Percentiles rank a stretch among this genome's conserved stretches.
Conservation (phyloP, 2,888 invertebrate species). For the Drosophila dives region DNA sequence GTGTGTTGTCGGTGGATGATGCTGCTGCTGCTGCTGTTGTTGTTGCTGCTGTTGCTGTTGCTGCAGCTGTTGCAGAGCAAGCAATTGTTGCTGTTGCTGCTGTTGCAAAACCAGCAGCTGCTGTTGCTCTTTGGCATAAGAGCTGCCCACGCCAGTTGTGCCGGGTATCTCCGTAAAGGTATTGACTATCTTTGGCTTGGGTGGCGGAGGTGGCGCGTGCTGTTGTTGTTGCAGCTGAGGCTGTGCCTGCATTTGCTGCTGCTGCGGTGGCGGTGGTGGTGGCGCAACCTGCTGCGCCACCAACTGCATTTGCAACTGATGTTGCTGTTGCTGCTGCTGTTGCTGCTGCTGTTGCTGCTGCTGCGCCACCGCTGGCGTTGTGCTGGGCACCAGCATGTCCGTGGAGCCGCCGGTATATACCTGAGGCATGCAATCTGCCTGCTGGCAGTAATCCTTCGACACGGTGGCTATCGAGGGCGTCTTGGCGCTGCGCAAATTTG, state of each 20-base stretch:
- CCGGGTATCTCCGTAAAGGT: conserved; percentile 85
- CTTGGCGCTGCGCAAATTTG: conserved; percentile 85
- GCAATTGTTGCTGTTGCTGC: conserved; percentile 67
- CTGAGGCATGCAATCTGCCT: conserved; percentile 83
- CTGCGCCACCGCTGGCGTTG: conserved; percentile 31
- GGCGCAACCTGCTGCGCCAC: conserved; percentile 53
- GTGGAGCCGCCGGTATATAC: conserved; percentile 64
- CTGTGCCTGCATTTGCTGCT: conserved; percentile 57
- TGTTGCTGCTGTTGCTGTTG: conserved; percentile 71
- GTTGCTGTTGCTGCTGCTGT: conserved; percentile 50
- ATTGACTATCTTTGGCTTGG: conserved; percentile 82
- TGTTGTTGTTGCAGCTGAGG: conserved; percentile 62
- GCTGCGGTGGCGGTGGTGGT: conserved; percentile 57
- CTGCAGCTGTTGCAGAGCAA: conserved; percentile 64
- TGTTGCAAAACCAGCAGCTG: conserved; percentile 57
- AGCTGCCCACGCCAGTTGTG: conserved; percentile 84
- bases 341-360: conserved; percentile 40
- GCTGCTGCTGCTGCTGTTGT: conserved; percentile 71
- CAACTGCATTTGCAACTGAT: conserved; percentile 60
- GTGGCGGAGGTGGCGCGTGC: conserved; percentile 80
- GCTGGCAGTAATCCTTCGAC: conserved; percentile 84
- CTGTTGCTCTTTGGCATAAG: conserved; percentile 82
- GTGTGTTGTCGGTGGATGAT: conserved; percentile 82
- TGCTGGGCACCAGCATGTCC: conserved; percentile 57
- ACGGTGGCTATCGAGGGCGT: conserved; percentile 85